These are phyloP conservation scores for Lates japonicus DNA, from an alignment of 2,797 vertebrate genomes.

Conservation along the genomic window DNA sequence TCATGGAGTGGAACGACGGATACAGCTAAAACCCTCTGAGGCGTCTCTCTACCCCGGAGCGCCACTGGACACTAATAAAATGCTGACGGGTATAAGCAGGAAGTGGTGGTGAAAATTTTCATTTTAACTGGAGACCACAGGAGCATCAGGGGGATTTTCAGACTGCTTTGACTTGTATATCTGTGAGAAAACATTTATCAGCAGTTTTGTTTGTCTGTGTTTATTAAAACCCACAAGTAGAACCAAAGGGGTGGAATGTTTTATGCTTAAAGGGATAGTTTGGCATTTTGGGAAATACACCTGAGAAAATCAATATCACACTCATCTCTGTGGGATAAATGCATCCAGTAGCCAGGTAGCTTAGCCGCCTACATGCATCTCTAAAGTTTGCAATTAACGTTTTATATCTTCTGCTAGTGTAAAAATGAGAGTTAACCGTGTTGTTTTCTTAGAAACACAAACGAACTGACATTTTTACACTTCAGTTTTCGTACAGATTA, in stretches of 20 bases:
- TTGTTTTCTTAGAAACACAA: no score
- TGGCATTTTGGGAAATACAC: background rate
- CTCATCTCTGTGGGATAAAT: background rate
- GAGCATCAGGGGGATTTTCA: background rate
- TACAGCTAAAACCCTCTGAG: constrained; percentile 67
- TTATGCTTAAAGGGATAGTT: constrained; percentile 3
- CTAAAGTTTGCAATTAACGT: background rate
- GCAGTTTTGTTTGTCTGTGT: background rate
- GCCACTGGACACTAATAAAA: background rate
- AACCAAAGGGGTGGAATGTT: constrained; percentile 13
- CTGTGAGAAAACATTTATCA: background rate
- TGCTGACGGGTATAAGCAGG: no score
- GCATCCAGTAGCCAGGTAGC: background rate
- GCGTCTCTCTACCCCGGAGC: background rate
- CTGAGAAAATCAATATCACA: background rate
- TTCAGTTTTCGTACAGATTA: no score
- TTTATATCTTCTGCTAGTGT: background rate
- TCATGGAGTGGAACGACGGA: constrained; percentile 94
- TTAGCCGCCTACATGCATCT: background rate
- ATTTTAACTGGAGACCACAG: background rate
- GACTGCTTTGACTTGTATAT: background rate
- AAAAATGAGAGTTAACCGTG: background rate
- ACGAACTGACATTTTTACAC: no score
- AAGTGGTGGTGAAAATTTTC: background rate
- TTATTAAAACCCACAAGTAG: background rate